Evolutionary conservation across 2,888 invertebrate species (phyloP), one percentile per base, ranked within the genome.

Genomic region (Drosophila affinis): DNA sequence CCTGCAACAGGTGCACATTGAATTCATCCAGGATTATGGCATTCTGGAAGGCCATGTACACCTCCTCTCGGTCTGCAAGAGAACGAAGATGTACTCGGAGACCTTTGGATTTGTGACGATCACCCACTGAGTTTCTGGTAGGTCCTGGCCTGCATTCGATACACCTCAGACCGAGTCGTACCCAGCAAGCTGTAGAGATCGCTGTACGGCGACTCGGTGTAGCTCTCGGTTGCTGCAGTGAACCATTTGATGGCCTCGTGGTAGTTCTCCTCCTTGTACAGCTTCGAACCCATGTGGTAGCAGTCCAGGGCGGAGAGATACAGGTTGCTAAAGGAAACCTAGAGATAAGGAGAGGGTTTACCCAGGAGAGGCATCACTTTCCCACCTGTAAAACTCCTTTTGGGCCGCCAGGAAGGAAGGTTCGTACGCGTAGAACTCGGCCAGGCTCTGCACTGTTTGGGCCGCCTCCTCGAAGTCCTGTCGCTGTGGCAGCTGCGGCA

Each of bases 171-270:
- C 7, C 14, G 60, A 0, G 71, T 45, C 27, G 51, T 64, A 1
- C 71, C 79, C 6, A 81, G 12, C 1, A 27, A 10, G 3, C 14
- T 29, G 21, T 29, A 75, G 1, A 77, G 44, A 21, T 65, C 55
- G 10, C 48, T 57, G 9, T 55, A 64, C 0, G 49, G 17, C 24
- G 64, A 62, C 0, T 52, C 6, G 2, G 44, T 63, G 44, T 58
- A 79, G 21, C 79, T 70, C 0, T 48, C 44, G 7, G 75, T 55
- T 0, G 86, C 86, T 1, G 49, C 61, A 0, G 27, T 10, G 6
- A 85, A 17, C 81, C 81, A 81, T 14, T 59, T 27, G 21, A 21
- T 34, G 7, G 81, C 81, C 12, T 73, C 72, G 9, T 57, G 32
- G 1, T 70, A 75, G 0, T 64, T 62, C 5, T 56, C 7, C 45